Evolutionary conservation across 2,888 invertebrate genomes (phyloP), one percentile per base, ranked within the genome.

Genomic region (Clusia tigrina): DNA sequence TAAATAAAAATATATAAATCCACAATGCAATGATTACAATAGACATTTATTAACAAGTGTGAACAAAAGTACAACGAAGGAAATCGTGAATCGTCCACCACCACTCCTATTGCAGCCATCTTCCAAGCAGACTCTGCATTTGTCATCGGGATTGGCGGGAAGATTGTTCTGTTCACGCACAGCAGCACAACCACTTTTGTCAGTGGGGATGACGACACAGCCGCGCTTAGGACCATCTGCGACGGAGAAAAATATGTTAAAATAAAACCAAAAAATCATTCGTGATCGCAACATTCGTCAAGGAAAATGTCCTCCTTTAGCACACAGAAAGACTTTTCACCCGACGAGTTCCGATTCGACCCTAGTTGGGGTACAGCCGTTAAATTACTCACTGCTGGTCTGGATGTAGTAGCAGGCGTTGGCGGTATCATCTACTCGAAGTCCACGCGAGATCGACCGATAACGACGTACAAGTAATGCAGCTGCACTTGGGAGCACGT

Each of bases 71-170:
- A 68, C 58, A 10, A 65, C 60, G 18, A 73, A 12, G 2, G 80
- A 77, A 1, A 74, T 25, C 17, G 66, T 62, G 0, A 73, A 25
- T 9, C 62, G 63, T 17, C 68, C 62, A 62, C 75, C 69, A 24
- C 76, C 69, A 32, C 12, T n/a, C n/a, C n/a, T 32, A 60, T 81
- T 81, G 65, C 81, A 81, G 1, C 60, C 64, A 62, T 74, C 64
- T 12, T 22, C 60, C 10, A 67, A 25, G 26, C 80, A 81, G 9
- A 71, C 62, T 12, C 65, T 12, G 53, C 80, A 81, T 9, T 60
- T 61, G 32, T 17, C 56, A 0, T 54, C 22, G 10, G 51, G 3
- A n/a, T 2, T 10, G 10, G 51, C 2, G 24, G 22, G 20, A 6
- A 64, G 42, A 6, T 53, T 42, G 18, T 63, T 32, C 23, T 66